Conservation (phyloP, 2,888 invertebrate genomes). For the Lapara coniferarum region DNA sequence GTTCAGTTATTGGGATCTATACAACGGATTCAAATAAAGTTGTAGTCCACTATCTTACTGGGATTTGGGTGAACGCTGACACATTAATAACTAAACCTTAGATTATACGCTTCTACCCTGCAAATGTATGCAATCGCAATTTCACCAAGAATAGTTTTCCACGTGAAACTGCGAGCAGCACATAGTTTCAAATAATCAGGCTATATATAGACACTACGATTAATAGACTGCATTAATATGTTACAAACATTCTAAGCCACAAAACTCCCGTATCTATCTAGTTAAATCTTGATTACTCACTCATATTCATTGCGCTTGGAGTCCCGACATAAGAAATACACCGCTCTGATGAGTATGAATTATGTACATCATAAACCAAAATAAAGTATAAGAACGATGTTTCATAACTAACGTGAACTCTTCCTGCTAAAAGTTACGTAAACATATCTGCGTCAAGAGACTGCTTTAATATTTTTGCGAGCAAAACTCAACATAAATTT, state of each 20-base stretch:
- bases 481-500: neutral
- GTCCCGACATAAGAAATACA: constrained; percentile 3
- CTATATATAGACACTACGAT: neutral
- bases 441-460: neutral
- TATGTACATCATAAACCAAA: constrained; percentile 10
- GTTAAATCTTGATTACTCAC: constrained; percentile 16
- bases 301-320: neutral
- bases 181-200: neutral
- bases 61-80: no score
- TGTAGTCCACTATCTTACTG: no score
- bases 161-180: no score
- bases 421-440: neutral
- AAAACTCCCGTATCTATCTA: neutral
- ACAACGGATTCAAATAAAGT: no score
- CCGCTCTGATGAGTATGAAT: neutral
- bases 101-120: no score
- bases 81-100: no score
- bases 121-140: no score
- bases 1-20: neutral
- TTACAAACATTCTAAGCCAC: neutral
- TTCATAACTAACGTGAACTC: neutral
- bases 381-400: neutral
- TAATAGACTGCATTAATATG: neutral
- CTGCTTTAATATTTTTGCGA: neutral
- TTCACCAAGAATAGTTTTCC: no score